phyloP scores from a whole-genome alignment of 1,140 invertebrate genomes.

The Eurosta solidaginis region DNA sequence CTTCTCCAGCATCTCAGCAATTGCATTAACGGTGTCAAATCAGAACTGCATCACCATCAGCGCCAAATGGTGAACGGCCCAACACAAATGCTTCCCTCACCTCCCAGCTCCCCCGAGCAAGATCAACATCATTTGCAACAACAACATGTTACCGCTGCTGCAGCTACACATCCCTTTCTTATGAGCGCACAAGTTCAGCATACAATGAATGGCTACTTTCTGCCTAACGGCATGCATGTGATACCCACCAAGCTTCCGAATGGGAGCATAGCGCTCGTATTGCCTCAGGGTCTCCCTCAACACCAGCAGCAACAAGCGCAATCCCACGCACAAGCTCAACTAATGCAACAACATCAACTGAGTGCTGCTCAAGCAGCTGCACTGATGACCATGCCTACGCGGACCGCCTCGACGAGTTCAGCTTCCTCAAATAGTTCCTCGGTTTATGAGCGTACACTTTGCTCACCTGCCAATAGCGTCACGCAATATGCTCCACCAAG shows the following conservation, averaged over 20 bases:
- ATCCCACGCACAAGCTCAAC: constrained; percentile 69
- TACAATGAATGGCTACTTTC: constrained; percentile 66
- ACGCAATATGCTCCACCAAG: constrained; percentile 58
- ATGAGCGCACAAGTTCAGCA: constrained; percentile 61
- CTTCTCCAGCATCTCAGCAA: constrained; percentile 74
- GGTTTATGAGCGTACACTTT: constrained; percentile 56
- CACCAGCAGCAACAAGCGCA: constrained; percentile 64
- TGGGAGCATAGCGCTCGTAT: constrained; percentile 77
- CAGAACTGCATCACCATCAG: constrained; percentile 58
- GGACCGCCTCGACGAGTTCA: constrained; percentile 71
- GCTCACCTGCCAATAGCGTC: constrained; percentile 45
- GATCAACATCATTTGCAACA: constrained; percentile 60
- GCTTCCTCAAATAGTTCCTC: constrained; percentile 66
- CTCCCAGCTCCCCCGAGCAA: constrained; percentile 59
- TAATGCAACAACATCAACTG: constrained; percentile 61
- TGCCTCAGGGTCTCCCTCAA: constrained; percentile 65
- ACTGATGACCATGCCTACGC: constrained; percentile 72
- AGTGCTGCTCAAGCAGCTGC: constrained; percentile 63
- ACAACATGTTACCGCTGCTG: constrained; percentile 31
- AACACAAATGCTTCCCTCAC: constrained; percentile 54
- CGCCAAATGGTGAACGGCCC: constrained; percentile 41
- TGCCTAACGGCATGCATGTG: constrained; percentile 73
- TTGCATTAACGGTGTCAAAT: constrained; percentile 65
- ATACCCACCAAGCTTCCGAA: constrained; percentile 79
- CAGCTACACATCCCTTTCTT: constrained; percentile 39